These are phyloP conservation scores for Knipowitschia caucasica DNA, from an alignment of 2,797 vertebrate genomes.

Conservation along the genomic window DNA sequence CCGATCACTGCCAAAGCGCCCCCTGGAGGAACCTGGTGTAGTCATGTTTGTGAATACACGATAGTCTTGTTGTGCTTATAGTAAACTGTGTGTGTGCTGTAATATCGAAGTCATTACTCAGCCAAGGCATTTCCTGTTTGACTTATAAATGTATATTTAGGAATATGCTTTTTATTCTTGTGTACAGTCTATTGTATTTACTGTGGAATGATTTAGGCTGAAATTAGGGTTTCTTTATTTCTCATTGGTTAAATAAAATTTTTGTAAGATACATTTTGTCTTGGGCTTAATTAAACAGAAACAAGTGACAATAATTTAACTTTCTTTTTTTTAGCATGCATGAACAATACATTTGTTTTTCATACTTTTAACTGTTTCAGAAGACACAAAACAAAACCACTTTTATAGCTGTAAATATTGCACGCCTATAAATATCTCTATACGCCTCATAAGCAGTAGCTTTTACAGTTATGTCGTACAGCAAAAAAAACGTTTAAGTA, in stretches of 20 bases:
- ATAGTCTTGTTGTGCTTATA: not conserved
- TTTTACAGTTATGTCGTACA: constrained; percentile 29
- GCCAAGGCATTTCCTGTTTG: not conserved
- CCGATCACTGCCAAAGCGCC: too few species aligned
- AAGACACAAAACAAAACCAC: not conserved
- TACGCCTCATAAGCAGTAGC: constrained; percentile 22
- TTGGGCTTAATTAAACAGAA: not conserved
- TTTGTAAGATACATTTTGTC: not conserved
- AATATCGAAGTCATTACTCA: not conserved
- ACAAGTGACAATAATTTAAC: not conserved
- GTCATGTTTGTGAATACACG: too few species aligned
- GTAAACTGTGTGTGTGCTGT: not conserved
- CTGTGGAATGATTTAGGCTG: not conserved
- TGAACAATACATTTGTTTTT: not conserved
- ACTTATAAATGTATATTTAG: not conserved
- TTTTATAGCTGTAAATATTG: constrained; percentile 8
- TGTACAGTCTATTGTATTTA: not conserved
- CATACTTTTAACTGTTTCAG: not conserved
- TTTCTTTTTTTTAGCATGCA: not conserved
- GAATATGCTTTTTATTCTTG: not conserved
- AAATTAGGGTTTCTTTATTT: not conserved
- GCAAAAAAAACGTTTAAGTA: constrained; percentile 29
- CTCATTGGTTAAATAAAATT: constrained; percentile 3
- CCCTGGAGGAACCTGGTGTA: too few species aligned
- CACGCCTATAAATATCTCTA: not conserved